Conservation (phyloP, 2,888 invertebrate species). For the Leptinotarsa rubiginosa region DNA sequence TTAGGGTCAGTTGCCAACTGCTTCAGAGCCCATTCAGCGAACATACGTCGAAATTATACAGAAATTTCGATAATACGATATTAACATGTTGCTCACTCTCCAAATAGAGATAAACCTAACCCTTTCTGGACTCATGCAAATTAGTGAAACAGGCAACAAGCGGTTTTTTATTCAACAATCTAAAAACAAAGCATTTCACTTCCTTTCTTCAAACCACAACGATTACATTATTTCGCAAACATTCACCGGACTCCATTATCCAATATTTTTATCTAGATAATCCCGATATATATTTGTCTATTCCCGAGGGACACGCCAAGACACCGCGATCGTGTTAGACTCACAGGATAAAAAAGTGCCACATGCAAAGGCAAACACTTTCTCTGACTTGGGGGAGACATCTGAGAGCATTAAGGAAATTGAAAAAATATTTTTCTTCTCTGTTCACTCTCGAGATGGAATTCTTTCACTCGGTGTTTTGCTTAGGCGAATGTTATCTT, state of each 20-base stretch:
- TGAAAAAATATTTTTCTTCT: constrained; percentile 57
- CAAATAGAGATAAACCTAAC: too few species aligned
- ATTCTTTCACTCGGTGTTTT: constrained; percentile 12
- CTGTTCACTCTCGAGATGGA: constrained; percentile 8
- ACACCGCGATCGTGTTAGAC: constrained; percentile 33
- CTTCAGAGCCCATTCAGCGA: too few species aligned
- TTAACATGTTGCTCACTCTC: too few species aligned
- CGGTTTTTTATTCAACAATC: too few species aligned
- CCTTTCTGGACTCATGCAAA: too few species aligned
- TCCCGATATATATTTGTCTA: constrained; percentile 28
- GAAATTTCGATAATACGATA: too few species aligned
- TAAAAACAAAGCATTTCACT: too few species aligned
- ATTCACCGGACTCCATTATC: constrained; percentile 30
- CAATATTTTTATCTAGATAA: constrained; percentile 34
- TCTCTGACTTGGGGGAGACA: constrained; percentile 41
- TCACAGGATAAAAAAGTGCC: constrained; percentile 56
- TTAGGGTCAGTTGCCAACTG: too few species aligned
- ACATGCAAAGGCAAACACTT: constrained; percentile 61
- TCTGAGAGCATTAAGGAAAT: constrained; percentile 55
- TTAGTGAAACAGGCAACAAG: too few species aligned
- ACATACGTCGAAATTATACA: too few species aligned
- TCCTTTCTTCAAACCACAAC: background rate
- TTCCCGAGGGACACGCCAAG: constrained; percentile 33
- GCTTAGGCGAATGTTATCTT: constrained; percentile 5
- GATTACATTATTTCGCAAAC: constrained; percentile 36